Evolutionary conservation across 1,140 invertebrate genomes (phyloP).

Genomic region (Heliconius congener): DNA sequence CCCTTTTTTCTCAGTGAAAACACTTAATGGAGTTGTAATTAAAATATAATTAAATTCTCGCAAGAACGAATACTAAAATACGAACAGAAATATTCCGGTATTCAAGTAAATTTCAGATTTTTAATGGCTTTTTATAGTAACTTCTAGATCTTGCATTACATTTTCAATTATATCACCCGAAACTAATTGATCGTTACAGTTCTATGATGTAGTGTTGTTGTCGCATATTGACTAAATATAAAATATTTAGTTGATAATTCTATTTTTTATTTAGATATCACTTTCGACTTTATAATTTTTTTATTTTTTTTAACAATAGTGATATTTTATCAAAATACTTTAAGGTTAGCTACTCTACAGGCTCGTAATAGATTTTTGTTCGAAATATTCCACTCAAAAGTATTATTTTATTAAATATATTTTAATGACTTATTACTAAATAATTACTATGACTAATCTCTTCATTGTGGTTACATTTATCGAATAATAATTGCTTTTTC

Average conservation of each 20-base stretch:
- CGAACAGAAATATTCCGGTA: not conserved
- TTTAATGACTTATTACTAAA: not conserved
- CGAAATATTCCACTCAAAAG: not conserved
- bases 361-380: not conserved
- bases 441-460: not conserved
- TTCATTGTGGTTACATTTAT: not conserved
- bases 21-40: not conserved
- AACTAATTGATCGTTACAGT: slow-evolving; percentile 18
- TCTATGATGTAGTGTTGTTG: not conserved
- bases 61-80: not conserved
- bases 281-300: too few relatives aligned
- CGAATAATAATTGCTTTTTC: not conserved
- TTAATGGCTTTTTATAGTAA: not conserved
- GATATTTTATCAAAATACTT: too few relatives aligned
- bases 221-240: not conserved
- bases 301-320: too few relatives aligned
- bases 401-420: not conserved
- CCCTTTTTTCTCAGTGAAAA: not conserved
- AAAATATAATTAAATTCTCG: not conserved
- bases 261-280: too few relatives aligned
- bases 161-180: slow-evolving; percentile 4
- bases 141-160: not conserved
- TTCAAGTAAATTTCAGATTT: not conserved
- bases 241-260: too few relatives aligned
- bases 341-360: too few relatives aligned